Evolutionary conservation across 2,888 invertebrate genomes (phyloP).

Genomic region (Argyra leucocephala): DNA sequence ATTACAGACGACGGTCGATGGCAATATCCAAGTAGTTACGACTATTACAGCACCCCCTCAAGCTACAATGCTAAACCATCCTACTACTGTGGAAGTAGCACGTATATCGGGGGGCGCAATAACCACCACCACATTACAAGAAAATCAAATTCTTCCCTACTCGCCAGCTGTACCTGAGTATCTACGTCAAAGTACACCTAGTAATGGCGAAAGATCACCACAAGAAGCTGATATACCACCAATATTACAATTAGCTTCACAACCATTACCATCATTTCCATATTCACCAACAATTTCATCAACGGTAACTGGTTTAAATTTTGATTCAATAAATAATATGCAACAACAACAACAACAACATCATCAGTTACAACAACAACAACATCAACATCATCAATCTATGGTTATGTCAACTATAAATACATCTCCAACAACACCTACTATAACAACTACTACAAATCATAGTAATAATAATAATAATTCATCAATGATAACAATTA

Average conservation of each 20-base stretch:
- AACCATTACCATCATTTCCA: constrained; percentile 24
- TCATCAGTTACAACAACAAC: constrained; percentile 25
- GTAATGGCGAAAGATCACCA: constrained; percentile 34
- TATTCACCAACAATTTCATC: constrained; percentile 37
- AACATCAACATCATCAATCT: constrained; percentile 46
- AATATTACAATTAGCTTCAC: constrained; percentile 27
- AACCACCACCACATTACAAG: constrained; percentile 24
- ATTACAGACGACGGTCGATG: constrained; percentile 25
- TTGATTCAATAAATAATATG: constrained; percentile 17
- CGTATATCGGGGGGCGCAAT: constrained; percentile 27
- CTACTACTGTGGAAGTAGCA: constrained; percentile 20
- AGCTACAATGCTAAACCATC: constrained; percentile 12
- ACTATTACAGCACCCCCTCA: constrained; percentile 16
- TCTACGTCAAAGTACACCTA: constrained; percentile 30
- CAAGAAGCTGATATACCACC: constrained; percentile 39
- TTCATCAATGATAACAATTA: background rate
- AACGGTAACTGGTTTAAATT: constrained; percentile 42
- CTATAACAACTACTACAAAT: constrained; percentile 5
- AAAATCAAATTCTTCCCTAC: constrained; percentile 23
- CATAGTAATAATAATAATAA: background rate
- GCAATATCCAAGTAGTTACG: constrained; percentile 13
- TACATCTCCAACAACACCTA: constrained; percentile 27
- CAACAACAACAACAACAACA: constrained; percentile 12
- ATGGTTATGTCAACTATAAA: constrained; percentile 39
- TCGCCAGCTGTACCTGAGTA: constrained; percentile 30